Base-by-base conservation (phyloP, 2,113 vertebrate genomes). In the Tragulus kanchil region DNA sequence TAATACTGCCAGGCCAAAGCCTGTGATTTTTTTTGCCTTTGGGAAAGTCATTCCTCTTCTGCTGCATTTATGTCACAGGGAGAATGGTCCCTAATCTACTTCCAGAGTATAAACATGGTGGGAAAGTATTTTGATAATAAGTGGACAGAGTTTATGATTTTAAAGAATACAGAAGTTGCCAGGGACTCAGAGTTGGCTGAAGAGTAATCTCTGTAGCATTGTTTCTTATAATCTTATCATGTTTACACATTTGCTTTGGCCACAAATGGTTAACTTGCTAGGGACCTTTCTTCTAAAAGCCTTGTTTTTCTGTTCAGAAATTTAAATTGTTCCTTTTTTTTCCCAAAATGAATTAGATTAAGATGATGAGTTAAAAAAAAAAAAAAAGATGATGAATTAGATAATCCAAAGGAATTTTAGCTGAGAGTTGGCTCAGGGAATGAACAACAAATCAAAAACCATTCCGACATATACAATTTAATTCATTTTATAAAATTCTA, bases 381-480 rank as follows among this genome's bases (percentile, higher is more conserved):
- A 36, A 36, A 36, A 36, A 36, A 78, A 89, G 61, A 71, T 93
- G 48, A 95, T 87, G n/a, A 96, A 91, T 91, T 93, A 89, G 50
- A 91, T 96, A 82, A 67, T 91, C 31, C 50, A 86, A 71, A 16
- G 50, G 26, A 84, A 90, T 87, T 96, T 96, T 95, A 91, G 56
- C 17, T 95, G 65, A 91, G 56, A 67, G 50, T 96, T 96, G 59
- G 31, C 67, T 89, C 58, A 69, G 48, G 92, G 86, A 93, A 86
- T 83, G 31, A 92, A 87, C 42, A 65, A 54, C 78, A 86, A 91
- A 88, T 64, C 23, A 85, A 90, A 50, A 79, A 56, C 26, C 17
- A 89, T 73, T 96, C 45, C 56, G 28, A 94, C 48, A 92, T 31
- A 85, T 48, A 64, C 19, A 86, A 21, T 85, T 69, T 65, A 85